Conservation (phyloP, 1,140 invertebrate genomes). For the Pseudobourletiella spinata region DNA sequence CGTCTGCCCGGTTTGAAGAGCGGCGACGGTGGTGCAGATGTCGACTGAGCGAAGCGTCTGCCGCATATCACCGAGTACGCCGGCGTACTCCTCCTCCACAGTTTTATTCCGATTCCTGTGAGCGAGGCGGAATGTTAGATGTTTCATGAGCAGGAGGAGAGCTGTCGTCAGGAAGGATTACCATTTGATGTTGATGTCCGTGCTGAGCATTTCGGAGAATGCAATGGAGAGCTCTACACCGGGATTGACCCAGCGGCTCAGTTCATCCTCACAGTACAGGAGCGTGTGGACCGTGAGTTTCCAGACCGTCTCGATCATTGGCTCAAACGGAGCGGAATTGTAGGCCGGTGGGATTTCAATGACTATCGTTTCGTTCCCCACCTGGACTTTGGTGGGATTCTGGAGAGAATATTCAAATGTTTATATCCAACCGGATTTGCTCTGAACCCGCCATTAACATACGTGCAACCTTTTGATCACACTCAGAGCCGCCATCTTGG, state of each 20-base stretch:
- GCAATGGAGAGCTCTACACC: neutral
- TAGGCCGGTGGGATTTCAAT: neutral
- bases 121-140: neutral
- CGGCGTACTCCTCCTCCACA: neutral
- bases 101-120: neutral
- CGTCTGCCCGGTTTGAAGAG: neutral
- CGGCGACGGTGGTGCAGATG: neutral
- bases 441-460: too few species aligned
- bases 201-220: neutral
- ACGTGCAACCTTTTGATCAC: too few species aligned
- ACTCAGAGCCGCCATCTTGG: too few species aligned
- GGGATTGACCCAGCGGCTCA: neutral
- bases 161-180: too few species aligned
- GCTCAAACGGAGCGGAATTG: constrained; percentile 4
- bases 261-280: neutral
- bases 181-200: constrained; percentile 8
- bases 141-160: neutral
- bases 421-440: too few species aligned
- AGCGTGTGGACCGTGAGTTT: constrained; percentile 1
- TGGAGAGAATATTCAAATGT: neutral
- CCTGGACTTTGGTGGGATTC: neutral
- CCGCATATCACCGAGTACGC: neutral
- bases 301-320: constrained; percentile 12
- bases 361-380: neutral
- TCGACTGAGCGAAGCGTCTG: constrained; percentile 1